Conservation (phyloP, 2,113 vertebrate species). For the Malurus elegans region DNA sequence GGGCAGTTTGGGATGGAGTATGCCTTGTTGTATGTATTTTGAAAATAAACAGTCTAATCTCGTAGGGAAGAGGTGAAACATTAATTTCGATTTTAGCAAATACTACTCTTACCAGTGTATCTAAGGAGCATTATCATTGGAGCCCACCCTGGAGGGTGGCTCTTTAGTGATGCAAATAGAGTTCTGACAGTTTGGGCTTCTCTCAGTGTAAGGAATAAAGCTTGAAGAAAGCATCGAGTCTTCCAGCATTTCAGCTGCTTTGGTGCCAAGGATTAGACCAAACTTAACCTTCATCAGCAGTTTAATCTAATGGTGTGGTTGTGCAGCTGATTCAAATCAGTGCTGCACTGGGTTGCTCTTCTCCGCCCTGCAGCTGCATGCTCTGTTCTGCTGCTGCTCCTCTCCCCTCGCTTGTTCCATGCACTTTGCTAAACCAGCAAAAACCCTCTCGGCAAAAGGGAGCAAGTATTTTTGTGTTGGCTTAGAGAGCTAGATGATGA, state of each 20-base stretch:
- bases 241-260: slow-evolving; percentile 1
- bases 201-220: not conserved
- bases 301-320: slow-evolving; percentile 56
- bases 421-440: not conserved
- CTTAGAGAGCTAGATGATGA: not conserved
- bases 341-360: slow-evolving; percentile 6
- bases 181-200: not conserved
- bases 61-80: not conserved
- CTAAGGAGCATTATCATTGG: not conserved
- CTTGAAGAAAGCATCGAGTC: not conserved
- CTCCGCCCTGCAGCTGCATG: slow-evolving; percentile 18
- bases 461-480: not conserved
- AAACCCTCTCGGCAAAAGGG: not conserved
- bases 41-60: not conserved
- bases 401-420: not conserved
- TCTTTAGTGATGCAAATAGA: not conserved
- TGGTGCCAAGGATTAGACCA: slow-evolving; percentile 14
- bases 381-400: not conserved
- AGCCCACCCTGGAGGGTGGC: not conserved
- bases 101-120: not conserved
- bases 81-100: not conserved
- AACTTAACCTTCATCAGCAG: slow-evolving; percentile 33
- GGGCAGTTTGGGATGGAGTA: not conserved
- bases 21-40: not conserved
- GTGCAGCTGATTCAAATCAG: slow-evolving; percentile 50